Evolutionary conservation across 2,113 vertebrate species (phyloP).

Genomic region (Coptodon bakossiorum): DNA sequence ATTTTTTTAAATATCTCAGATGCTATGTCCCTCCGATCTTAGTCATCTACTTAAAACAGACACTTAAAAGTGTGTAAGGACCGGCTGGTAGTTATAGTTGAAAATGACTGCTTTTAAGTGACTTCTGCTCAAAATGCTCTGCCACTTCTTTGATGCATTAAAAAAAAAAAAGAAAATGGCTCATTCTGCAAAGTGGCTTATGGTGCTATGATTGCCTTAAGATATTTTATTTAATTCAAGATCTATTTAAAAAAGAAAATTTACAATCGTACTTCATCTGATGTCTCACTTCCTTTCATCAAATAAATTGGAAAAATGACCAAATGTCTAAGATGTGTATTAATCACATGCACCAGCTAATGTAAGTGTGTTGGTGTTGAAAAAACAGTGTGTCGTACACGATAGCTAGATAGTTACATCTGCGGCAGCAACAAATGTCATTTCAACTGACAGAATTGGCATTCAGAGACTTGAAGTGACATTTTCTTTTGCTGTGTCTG

Average conservation of each 20-base stretch:
- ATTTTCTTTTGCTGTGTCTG: background rate
- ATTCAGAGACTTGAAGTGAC: background rate
- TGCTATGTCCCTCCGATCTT: background rate
- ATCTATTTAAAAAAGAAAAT: background rate
- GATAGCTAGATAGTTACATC: background rate
- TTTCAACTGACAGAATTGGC: background rate
- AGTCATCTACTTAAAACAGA: background rate
- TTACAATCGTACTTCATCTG: fast-evolving
- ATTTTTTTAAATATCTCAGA: fast-evolving
- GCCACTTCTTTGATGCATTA: background rate
- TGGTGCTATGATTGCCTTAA: background rate
- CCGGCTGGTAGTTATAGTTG: background rate
- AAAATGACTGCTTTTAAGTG: background rate
- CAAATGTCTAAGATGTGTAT: background rate
- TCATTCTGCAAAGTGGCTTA: background rate
- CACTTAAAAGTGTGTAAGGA: background rate
- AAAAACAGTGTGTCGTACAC: background rate
- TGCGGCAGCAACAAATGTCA: background rate
- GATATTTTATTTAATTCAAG: background rate
- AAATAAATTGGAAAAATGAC: background rate
- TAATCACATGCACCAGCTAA: background rate
- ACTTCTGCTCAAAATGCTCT: background rate
- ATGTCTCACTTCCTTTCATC: background rate
- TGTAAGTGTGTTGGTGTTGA: background rate
- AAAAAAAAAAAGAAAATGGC: background rate